Evolutionary conservation across 2,113 vertebrate genomes (phyloP).

Genomic region (Callaeas wilsoni): DNA sequence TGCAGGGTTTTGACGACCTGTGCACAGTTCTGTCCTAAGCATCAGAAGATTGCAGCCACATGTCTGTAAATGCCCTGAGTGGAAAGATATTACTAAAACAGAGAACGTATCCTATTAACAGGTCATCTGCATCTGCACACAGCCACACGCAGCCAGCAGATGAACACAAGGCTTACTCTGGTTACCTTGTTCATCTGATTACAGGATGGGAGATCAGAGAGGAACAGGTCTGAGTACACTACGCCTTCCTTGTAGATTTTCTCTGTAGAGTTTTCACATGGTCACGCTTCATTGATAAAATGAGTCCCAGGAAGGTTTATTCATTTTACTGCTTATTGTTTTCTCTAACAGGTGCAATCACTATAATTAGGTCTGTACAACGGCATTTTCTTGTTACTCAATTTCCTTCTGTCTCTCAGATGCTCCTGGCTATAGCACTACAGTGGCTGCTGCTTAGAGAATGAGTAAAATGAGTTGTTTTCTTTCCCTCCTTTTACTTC

Average conservation of each 20-base stretch:
- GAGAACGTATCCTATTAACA: neutral
- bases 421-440: conserved; percentile 34
- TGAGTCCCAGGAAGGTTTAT: conserved; percentile 53
- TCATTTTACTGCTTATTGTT: conserved; percentile 63
- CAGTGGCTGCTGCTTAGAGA: conserved; percentile 16
- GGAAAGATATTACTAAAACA: neutral
- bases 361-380: conserved; percentile 58
- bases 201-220: neutral
- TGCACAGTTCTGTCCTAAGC: neutral
- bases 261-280: conserved; percentile 6
- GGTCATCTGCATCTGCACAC: neutral
- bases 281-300: conserved; percentile 56
- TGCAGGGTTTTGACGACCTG: neutral
- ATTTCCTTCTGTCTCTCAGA: conserved; percentile 46
- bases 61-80: neutral
- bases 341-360: conserved; percentile 52
- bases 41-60: neutral
- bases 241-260: neutral
- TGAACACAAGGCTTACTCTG: neutral
- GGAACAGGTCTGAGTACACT: neutral
- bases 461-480: conserved; percentile 10
- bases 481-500: conserved; percentile 4
- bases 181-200: neutral
- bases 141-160: neutral
- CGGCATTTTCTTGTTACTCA: conserved; percentile 2